A percentile compares a stretch with the other conserved stretches of the same genome.
phyloP scores from a whole-genome alignment of 1,140 invertebrate genomes.

The Aphelenchoides avenae region DNA sequence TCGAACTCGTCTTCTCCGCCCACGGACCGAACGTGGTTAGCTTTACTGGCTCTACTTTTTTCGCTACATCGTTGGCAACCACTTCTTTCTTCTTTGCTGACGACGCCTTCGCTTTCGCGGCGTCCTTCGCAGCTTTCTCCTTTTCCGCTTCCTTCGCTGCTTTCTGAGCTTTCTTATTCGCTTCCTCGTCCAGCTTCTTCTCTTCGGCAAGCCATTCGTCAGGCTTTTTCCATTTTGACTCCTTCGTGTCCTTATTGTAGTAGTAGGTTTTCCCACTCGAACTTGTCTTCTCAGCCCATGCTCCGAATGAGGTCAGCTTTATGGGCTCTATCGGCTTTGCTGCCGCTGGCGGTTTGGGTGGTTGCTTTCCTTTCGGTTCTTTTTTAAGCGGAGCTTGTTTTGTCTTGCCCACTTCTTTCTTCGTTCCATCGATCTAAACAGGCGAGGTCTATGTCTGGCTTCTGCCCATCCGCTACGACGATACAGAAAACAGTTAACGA shows the following conservation, averaged over 20 bases:
- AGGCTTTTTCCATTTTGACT: neutral
- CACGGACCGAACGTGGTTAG: no score
- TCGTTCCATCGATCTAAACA: no score
- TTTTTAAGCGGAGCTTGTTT: conserved; percentile 18
- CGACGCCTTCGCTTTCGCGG: neutral
- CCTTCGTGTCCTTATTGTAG: neutral
- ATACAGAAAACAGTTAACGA: no score
- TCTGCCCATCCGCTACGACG: no score
- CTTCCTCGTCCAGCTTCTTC: neutral
- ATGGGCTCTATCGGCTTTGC: neutral
- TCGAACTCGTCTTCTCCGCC: neutral
- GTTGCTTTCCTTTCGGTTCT: conserved; percentile 6
- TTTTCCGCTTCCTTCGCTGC: conserved; percentile 7
- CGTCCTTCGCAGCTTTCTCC: neutral
- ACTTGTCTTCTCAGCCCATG: neutral
- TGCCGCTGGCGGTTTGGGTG: neutral
- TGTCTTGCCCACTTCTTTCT: conserved; percentile 11
- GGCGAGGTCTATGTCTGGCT: no score
- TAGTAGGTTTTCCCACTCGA: neutral
- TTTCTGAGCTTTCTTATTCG: conserved; percentile 10
- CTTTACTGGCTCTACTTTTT: no score
- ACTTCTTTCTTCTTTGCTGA: no score
- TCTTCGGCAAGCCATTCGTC: conserved; percentile 3
- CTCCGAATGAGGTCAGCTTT: no score
- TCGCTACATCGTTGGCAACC: no score